phyloP scores from a whole-genome alignment of 2,888 invertebrate genomes.

The Apodemia mormo region DNA sequence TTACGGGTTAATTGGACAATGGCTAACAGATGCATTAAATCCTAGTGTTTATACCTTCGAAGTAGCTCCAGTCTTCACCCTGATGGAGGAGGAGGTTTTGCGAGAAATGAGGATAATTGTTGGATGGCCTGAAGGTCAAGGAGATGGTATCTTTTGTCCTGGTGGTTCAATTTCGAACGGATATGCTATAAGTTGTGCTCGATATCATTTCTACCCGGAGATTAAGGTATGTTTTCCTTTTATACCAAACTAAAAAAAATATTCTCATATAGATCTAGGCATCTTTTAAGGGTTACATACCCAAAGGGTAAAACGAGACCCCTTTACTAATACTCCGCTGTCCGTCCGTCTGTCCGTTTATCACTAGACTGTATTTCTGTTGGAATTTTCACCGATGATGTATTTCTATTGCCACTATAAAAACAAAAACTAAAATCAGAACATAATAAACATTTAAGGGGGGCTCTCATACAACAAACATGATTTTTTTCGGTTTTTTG shows the following conservation, averaged over 20 bases:
- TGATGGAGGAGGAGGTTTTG: slow-evolving; percentile 93
- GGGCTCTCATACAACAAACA: no score
- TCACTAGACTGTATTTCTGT: no score
- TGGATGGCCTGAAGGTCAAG: slow-evolving; percentile 87
- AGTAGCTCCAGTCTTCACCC: slow-evolving; percentile 92
- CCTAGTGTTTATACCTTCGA: slow-evolving; percentile 95
- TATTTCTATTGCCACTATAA: no score
- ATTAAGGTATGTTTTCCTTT: slow-evolving; percentile 83
- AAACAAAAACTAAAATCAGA: no score
- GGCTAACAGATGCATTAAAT: slow-evolving; percentile 92
- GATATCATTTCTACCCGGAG: slow-evolving; percentile 86
- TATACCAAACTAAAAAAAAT: background rate
- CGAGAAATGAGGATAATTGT: slow-evolving; percentile 89
- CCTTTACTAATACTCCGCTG: no score
- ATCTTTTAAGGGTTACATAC: no score
- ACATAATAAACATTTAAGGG: no score
- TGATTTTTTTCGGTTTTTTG: no score
- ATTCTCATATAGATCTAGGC: no score
- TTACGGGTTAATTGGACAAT: slow-evolving; percentile 91
- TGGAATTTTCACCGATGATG: no score
- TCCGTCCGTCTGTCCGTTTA: no score
- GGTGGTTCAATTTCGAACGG: slow-evolving; percentile 96
- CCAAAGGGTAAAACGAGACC: no score
- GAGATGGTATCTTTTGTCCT: slow-evolving; percentile 94
- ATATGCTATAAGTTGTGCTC: slow-evolving; percentile 93